Conservation (phyloP, 1,140 invertebrate genomes). For the Drosophila navojoa region DNA sequence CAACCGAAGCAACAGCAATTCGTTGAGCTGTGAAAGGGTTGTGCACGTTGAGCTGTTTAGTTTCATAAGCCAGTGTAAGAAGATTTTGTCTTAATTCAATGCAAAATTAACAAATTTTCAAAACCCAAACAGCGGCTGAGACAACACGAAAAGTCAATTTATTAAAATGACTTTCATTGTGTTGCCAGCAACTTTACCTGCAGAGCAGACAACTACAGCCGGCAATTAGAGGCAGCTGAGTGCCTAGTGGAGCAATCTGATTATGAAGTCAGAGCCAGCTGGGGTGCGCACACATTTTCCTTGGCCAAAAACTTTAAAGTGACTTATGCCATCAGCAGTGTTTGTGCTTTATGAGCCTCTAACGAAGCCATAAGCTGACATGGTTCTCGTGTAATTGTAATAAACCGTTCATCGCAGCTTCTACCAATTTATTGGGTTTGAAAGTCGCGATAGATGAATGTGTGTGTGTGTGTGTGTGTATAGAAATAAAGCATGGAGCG, state of each 20-base stretch:
- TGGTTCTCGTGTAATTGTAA: neutral
- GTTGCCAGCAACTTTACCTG: constrained; percentile 29
- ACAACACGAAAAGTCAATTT: constrained; percentile 76
- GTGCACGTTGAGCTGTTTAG: constrained; percentile 40
- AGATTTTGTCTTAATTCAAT: constrained; percentile 77
- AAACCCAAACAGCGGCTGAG: constrained; percentile 67
- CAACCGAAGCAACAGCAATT: constrained; percentile 31
- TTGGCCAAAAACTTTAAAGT: neutral
- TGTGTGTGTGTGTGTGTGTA: constrained; percentile 13
- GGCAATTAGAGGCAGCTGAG: neutral
- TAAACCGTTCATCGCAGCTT: neutral
- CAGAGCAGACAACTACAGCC: neutral
- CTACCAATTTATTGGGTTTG: constrained; percentile 19
- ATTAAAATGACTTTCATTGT: constrained; percentile 48
- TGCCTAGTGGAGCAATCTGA: neutral
- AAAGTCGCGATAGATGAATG: constrained; percentile 3
- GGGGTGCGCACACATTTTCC: too few species aligned
- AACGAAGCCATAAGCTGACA: neutral
- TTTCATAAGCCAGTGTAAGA: constrained; percentile 76
- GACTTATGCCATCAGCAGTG: neutral
- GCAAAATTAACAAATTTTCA: constrained; percentile 76
- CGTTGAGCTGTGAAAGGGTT: constrained; percentile 23
- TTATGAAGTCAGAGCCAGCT: neutral
- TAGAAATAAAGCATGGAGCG: constrained; percentile 5
- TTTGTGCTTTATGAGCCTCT: neutral